Conservation (phyloP, 2,888 invertebrate species). For the Aleiodes testaceus region DNA sequence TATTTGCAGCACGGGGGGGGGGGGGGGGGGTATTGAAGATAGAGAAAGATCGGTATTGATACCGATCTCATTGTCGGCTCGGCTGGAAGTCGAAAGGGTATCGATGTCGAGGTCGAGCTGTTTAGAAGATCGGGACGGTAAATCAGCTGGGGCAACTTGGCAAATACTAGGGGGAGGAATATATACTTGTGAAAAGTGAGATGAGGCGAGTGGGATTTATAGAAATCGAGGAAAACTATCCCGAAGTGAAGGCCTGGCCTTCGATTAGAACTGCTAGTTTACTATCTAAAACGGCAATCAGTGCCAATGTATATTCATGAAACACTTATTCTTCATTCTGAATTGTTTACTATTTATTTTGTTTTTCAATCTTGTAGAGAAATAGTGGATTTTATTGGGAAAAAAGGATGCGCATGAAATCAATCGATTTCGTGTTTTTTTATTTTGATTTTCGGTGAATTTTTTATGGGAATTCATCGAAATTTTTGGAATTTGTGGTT, state of each 20-base stretch:
- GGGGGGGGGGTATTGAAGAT: slow-evolving; percentile 44
- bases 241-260: slow-evolving; percentile 38
- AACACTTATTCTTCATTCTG: slow-evolving; percentile 31
- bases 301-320: slow-evolving; percentile 34
- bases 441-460: too few relatives aligned
- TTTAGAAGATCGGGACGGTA: slow-evolving; percentile 41
- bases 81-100: slow-evolving; percentile 50
- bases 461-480: too few relatives aligned
- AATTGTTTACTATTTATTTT: slow-evolving; percentile 21
- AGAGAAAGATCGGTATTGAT: slow-evolving; percentile 45
- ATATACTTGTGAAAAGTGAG: slow-evolving; percentile 3
- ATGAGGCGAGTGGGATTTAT: slow-evolving; percentile 27
- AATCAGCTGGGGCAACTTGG: slow-evolving; percentile 42
- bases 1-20: slow-evolving; percentile 33
- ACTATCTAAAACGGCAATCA: slow-evolving; percentile 33
- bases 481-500: too few relatives aligned
- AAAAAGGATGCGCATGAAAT: too few relatives aligned
- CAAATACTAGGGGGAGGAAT: slow-evolving; percentile 34
- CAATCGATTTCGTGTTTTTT: background rate
- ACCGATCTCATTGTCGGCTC: slow-evolving; percentile 46
- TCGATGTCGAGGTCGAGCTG: slow-evolving; percentile 45
- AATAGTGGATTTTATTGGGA: too few relatives aligned
- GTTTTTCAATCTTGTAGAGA: background rate
- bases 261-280: slow-evolving; percentile 5
- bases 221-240: slow-evolving; percentile 36